These are phyloP conservation scores for Propithecus perrieri DNA, from an alignment of 2,797 vertebrate genomes.

Conservation along the genomic window DNA sequence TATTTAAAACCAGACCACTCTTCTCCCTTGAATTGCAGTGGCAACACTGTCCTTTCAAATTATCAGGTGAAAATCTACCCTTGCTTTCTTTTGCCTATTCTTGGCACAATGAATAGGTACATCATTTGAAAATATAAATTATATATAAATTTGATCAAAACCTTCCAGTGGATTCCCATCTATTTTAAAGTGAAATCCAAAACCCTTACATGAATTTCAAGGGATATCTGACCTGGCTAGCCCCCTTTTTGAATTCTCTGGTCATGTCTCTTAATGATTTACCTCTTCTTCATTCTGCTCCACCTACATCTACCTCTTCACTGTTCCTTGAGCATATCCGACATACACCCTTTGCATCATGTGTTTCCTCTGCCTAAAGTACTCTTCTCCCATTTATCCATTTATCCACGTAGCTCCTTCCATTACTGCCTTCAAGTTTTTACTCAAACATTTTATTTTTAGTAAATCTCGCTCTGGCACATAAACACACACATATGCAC, in stretches of 20 bases:
- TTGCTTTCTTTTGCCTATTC: background rate
- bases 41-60: background rate
- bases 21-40: background rate
- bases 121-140: background rate
- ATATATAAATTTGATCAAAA: background rate
- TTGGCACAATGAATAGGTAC: background rate
- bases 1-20: background rate
- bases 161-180: background rate
- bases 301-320: background rate
- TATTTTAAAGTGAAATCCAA: background rate
- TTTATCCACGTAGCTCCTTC: background rate
- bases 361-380: background rate
- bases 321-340: background rate
- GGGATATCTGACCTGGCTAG: background rate
- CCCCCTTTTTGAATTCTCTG: background rate
- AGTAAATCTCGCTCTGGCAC: background rate
- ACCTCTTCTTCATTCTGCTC: background rate
- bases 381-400: background rate
- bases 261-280: background rate
- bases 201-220: background rate
- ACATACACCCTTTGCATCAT: background rate
- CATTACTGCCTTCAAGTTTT: background rate
- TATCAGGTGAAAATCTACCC: background rate
- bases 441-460: background rate
- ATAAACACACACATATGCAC: background rate